phyloP scores from a whole-genome alignment of 2,113 vertebrate species.

The Eretmochelys imbricata region DNA sequence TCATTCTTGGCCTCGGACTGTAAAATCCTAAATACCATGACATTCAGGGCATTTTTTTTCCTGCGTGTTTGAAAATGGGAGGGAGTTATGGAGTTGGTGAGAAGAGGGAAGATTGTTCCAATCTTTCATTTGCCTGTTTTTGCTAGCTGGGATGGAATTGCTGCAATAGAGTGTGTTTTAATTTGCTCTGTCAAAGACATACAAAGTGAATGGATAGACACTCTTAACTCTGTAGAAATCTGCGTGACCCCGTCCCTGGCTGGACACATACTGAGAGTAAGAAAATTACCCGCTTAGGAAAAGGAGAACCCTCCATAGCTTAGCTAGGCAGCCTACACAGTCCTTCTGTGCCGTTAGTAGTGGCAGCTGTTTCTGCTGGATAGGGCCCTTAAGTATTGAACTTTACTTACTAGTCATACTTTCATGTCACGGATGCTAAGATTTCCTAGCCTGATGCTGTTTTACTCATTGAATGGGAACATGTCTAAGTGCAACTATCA shows the following conservation, averaged over 20 bases:
- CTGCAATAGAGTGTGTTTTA: fast-evolving
- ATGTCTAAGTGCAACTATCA: background rate
- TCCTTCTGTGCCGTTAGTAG: background rate
- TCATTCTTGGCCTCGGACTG: background rate
- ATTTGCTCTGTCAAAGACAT: background rate
- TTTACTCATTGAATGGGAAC: background rate
- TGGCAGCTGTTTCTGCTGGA: background rate
- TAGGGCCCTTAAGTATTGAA: background rate
- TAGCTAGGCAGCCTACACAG: fast-evolving
- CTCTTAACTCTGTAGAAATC: background rate
- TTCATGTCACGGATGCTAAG: background rate
- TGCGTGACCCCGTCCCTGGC: background rate
- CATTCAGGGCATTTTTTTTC: background rate
- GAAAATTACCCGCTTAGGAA: background rate
- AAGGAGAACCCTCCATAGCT: background rate
- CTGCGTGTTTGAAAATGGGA: background rate
- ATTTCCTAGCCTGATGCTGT: background rate
- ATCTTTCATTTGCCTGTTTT: background rate
- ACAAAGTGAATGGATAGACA: background rate
- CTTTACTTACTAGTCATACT: background rate
- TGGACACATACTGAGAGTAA: background rate
- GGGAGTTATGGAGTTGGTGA: background rate
- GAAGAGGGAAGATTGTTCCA: background rate
- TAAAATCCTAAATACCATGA: fast-evolving
- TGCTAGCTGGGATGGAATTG: background rate